phyloP scores from a whole-genome alignment of 1,140 invertebrate genomes.

The Rhagoletis zephyria region DNA sequence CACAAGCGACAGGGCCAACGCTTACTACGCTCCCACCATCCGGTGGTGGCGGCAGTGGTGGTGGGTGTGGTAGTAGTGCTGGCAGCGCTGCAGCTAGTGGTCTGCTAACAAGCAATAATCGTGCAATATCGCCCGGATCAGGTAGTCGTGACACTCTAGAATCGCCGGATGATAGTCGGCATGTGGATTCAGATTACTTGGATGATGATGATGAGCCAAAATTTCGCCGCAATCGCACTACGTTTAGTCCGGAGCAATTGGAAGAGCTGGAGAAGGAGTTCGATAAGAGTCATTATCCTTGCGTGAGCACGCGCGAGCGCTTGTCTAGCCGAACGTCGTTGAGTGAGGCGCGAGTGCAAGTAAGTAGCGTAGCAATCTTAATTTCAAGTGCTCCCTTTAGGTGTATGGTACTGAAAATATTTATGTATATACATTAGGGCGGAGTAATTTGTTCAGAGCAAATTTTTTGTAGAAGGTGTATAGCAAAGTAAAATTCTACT shows the following conservation, averaged over 20 bases:
- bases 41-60: conserved; percentile 60
- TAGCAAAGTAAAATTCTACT: too few relatives aligned
- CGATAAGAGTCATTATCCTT: conserved; percentile 95
- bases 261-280: conserved; percentile 96
- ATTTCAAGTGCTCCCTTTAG: too few relatives aligned
- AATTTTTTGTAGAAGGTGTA: too few relatives aligned
- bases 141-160: conserved; percentile 72
- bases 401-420: too few relatives aligned
- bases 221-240: conserved; percentile 92
- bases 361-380: conserved; percentile 73
- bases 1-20: conserved; percentile 59
- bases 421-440: too few relatives aligned
- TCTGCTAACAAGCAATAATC: conserved; percentile 58
- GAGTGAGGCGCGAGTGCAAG: conserved; percentile 96
- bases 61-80: neutral
- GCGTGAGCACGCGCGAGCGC: conserved; percentile 91
- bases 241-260: conserved; percentile 93
- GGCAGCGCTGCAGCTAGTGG: conserved; percentile 61
- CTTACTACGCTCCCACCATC: conserved; percentile 62
- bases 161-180: conserved; percentile 70
- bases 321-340: conserved; percentile 92
- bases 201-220: conserved; percentile 88
- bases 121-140: conserved; percentile 70
- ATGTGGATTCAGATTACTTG: conserved; percentile 80
- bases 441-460: too few relatives aligned